phyloP scores from a whole-genome alignment of 2,113 vertebrate genomes.

The Falcunculus frontatus region DNA sequence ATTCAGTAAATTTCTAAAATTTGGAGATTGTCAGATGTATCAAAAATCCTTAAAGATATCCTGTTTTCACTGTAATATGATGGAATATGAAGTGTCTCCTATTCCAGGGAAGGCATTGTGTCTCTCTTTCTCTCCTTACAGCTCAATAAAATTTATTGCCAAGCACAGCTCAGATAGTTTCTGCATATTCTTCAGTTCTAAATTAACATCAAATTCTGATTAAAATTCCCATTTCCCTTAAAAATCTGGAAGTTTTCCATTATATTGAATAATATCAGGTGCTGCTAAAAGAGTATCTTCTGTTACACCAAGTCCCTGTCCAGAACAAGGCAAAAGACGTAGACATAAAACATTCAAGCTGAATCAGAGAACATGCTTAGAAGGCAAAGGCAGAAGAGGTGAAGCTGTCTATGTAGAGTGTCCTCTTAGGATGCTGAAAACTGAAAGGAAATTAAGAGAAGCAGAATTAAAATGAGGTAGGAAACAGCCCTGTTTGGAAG shows the following conservation, averaged over 20 bases:
- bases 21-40: not conserved
- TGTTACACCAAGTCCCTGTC: not conserved
- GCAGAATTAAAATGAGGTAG: not conserved
- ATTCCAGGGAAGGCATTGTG: not conserved
- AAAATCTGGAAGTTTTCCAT: not conserved
- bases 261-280: rapidly evolving
- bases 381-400: not conserved
- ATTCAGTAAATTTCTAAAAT: not conserved
- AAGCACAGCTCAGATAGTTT: not conserved
- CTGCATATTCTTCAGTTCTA: not conserved
- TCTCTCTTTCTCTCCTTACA: not conserved
- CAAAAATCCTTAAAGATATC: not conserved
- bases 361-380: not conserved
- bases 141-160: not conserved
- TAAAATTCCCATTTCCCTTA: not conserved
- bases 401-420: not conserved
- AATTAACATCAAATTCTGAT: not conserved
- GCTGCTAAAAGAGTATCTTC: not conserved
- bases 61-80: not conserved
- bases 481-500: not conserved
- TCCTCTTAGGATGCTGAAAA: not conserved
- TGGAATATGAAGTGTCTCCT: not conserved
- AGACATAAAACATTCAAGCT: not conserved
- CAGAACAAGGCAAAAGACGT: not conserved
- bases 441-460: not conserved